Percentiles rank a stretch among this genome's conserved stretches.
These are phyloP conservation scores for Dasypus novemcinctus DNA, from an alignment of 2,113 vertebrate species.

Conservation along the genomic window DNA sequence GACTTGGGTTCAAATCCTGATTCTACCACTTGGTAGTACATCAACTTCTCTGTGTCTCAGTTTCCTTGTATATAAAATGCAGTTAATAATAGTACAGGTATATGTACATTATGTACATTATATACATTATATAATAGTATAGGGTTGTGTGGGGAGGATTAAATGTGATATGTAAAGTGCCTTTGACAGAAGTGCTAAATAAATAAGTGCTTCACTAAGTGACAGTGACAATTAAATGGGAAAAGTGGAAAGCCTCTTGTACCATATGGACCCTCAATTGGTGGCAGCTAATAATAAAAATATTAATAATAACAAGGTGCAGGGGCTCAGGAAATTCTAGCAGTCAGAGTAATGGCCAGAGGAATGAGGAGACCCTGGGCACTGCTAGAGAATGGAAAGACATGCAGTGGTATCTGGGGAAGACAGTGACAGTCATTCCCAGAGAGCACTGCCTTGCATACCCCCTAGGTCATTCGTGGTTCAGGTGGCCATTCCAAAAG, in stretches of 20 bases:
- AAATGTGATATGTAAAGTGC: not conserved
- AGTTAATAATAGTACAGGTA: not conserved
- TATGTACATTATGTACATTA: no score
- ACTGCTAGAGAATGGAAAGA: not conserved
- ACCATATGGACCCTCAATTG: not conserved
- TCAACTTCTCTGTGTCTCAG: not conserved
- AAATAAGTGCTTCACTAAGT: not conserved
- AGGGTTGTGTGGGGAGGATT: not conserved
- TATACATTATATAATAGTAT: no score
- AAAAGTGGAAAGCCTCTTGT: not conserved
- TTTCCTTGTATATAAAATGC: not conserved
- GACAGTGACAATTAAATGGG: not conserved
- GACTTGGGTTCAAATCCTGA: not conserved
- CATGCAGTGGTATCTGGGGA: not conserved
- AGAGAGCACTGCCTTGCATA: not conserved
- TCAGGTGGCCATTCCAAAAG: not conserved
- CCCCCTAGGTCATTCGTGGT: not conserved
- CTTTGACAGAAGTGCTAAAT: not conserved
- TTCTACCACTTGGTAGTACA: not conserved
- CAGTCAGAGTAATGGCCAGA: not conserved
- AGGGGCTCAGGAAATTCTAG: not conserved
- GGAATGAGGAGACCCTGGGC: not conserved
- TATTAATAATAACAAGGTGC: not conserved
- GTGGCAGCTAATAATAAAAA: not conserved
- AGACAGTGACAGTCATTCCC: not conserved